Evolutionary conservation across 2,113 vertebrate species (phyloP).

Genomic region (Noctilio leporinus): DNA sequence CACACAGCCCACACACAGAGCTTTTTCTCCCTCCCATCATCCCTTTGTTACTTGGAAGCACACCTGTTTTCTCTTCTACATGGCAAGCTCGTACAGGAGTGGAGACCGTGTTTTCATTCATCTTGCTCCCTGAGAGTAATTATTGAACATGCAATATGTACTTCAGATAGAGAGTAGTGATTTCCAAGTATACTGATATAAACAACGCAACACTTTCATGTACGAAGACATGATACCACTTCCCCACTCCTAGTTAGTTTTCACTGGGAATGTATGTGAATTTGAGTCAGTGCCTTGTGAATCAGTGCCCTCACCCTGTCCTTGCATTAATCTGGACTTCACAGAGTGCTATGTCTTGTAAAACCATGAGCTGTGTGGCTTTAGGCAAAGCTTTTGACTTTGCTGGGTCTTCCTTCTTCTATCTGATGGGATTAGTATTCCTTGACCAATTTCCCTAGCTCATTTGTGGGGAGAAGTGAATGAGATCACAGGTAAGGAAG

Average conservation of each 20-base stretch:
- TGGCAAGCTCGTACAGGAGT: background rate
- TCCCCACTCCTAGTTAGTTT: background rate
- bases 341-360: background rate
- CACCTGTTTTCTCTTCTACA: background rate
- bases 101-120: background rate
- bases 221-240: background rate
- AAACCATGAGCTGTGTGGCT: background rate
- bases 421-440: background rate
- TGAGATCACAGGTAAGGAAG: background rate
- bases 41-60: background rate
- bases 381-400: slow-evolving; percentile 12
- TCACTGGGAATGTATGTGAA: background rate
- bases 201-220: background rate
- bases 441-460: background rate
- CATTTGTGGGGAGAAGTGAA: background rate
- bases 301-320: background rate
- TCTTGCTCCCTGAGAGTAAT: background rate
- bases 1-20: rapidly evolving
- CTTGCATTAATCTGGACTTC: background rate
- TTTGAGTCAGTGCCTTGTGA: background rate
- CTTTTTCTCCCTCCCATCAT: background rate
- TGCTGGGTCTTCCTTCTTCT: background rate
- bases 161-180: background rate
- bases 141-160: background rate
- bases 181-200: background rate